Base-by-base conservation (phyloP, 1,140 invertebrate genomes). In the Platorchestia sp. region DNA sequence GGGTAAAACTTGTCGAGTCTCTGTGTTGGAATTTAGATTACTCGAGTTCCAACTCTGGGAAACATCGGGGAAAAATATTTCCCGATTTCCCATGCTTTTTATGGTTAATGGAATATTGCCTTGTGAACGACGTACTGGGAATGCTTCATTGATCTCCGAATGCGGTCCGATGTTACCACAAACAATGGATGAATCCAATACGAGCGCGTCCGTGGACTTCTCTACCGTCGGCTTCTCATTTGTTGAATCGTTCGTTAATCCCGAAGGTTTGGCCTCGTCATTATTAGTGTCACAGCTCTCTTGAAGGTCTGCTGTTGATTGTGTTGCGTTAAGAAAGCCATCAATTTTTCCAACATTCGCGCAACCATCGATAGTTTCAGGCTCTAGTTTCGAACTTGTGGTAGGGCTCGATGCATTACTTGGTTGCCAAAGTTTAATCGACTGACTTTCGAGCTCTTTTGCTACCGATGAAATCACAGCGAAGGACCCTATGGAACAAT, bases 401-500 rank as follows among this genome's bases (percentile, higher is more conserved):
- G 59, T 75, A 27, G 27, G 36, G 36, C 1, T 75, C 14, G 59
- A 75, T 22, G 14, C 59, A 36, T 36, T 36, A 75, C 59, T 75
- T 75, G 14, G 59, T 27, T 22, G 27, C 59, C 59, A 75, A 3
- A 75, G 59, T 75, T 89, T 89, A 14, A 6, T 45, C 43, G 91
- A 44, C 16, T 93, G 91, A 40, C 40, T 93, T 47, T 93, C 91
- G 36, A 93, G 45, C 40, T 93, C 91, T 93, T 47, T 93, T 14
- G 91, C 91, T 45, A 47, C 91, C 10, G 91, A 93, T 44, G 91
- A 42, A 93, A 93, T 93, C 91, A 93, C 91, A 40, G 41, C 45
- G 16, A 44, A 93, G 6, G 91, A 93, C 40, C 44, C 41, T 6
- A 42, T 42, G 6, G 91, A 45, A 44, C 0, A 19, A 44, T 40